Evolutionary conservation across 2,797 vertebrate species (phyloP).

Genomic region (Brachyalestes nurse): DNA sequence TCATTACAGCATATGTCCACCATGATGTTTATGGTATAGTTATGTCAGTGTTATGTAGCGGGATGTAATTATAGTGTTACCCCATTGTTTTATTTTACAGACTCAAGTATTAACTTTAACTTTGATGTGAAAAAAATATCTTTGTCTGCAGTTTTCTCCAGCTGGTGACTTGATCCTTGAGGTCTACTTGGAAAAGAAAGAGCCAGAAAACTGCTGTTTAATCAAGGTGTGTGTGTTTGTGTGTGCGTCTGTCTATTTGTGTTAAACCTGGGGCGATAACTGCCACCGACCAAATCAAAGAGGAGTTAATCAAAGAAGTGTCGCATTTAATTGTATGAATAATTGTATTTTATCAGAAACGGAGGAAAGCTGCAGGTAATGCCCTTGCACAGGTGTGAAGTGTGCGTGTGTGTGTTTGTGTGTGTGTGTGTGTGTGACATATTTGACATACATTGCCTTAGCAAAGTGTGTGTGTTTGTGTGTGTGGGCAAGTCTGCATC

Average conservation of each 20-base stretch:
- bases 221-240: constrained; percentile 88
- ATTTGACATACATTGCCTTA: too few relatives aligned
- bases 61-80: background rate
- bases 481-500: background rate
- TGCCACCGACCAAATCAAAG: constrained; percentile 71
- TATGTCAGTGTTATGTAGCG: too few relatives aligned
- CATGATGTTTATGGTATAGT: too few relatives aligned
- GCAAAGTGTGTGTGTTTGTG: background rate
- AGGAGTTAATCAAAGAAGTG: constrained; percentile 73
- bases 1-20: too few relatives aligned
- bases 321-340: constrained; percentile 77
- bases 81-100: background rate
- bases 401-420: constrained; percentile 5
- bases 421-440: constrained; percentile 13
- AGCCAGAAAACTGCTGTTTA: constrained; percentile 90
- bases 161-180: constrained; percentile 95
- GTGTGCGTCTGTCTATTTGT: constrained; percentile 45
- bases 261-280: constrained; percentile 72
- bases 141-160: constrained; percentile 84
- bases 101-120: background rate
- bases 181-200: constrained; percentile 90
- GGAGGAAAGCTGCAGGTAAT: constrained; percentile 61
- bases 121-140: background rate
- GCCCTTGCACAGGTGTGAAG: constrained; percentile 45
- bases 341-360: constrained; percentile 68